Base-by-base conservation (phyloP, 2,797 vertebrate genomes). In the Columba guinea region DNA sequence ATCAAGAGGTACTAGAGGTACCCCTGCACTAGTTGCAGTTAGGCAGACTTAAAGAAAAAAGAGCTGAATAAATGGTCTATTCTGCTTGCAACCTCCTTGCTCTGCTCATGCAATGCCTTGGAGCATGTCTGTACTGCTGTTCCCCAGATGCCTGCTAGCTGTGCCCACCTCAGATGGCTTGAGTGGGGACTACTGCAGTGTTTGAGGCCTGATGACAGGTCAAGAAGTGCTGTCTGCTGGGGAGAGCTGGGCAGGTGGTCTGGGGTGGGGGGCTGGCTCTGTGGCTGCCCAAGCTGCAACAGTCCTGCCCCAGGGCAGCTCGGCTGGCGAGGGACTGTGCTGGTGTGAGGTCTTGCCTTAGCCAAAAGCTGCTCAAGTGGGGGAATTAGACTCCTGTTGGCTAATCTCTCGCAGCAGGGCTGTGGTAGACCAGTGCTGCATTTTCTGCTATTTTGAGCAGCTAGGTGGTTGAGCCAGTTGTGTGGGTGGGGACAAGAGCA, bases 381-480 rank as follows among this genome's bases (percentile, higher is more conserved):
- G 81, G 85, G 69, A 91, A 94, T 81, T 27, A 55, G 90, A 81
- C 35, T 69, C 69, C 34, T 35, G 28, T 7, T 68, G 58, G 34
- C 17, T 81, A 10, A 71, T 65, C 75, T 20, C 35, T 3, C 4
- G 26, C 24, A 59, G 52, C 13, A n/a, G 79, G 39, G 9, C 49
- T 63, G 13, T n/a, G 41, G 17, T 8, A 34, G 41, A 7, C 14
- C 22, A 64, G 30, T 32, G n/a, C 59, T 84, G 49, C 27, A 44
- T 56, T 30, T 90, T 65, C 34, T 91, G 77, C 44, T 87, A 21
- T 44, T 80, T 8, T 24, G 5, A 76, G 82, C 48, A 95, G 92
- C 92, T 92, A 89, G 89, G 60, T 52, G 56, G 58, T 35, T 28
- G 20, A 55, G 28, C 59, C 79, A 74, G 64, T 73, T 91, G 90